Percentiles rank a stretch among this genome's conserved stretches.
Evolutionary conservation across 2,888 invertebrate genomes (phyloP).

Genomic region (Hemithea aestivaria): DNA sequence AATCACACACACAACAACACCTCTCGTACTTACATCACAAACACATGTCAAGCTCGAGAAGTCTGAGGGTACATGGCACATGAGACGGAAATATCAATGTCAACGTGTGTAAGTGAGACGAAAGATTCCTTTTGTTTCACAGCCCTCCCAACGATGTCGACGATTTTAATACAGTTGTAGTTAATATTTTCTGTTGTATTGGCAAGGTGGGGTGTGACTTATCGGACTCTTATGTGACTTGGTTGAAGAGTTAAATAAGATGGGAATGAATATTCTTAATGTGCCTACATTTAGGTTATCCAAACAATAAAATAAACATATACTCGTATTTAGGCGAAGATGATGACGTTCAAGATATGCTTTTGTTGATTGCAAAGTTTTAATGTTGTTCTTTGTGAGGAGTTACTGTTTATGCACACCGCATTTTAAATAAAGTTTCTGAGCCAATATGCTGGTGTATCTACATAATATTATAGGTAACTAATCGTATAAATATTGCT

Average conservation of each 20-base stretch:
- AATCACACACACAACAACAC: constrained; percentile 39
- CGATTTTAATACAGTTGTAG: constrained; percentile 73
- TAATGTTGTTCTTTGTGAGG: too few species aligned
- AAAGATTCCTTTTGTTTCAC: constrained; percentile 68
- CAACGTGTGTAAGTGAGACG: constrained; percentile 45
- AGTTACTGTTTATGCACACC: too few species aligned
- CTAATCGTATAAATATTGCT: too few species aligned
- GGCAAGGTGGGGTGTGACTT: constrained; percentile 23
- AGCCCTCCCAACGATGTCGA: constrained; percentile 66
- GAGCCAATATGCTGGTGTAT: too few species aligned
- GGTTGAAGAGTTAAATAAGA: neutral
- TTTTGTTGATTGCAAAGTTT: too few species aligned
- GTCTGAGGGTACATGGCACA: constrained; percentile 63
- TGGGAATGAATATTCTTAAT: too few species aligned
- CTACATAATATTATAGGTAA: too few species aligned
- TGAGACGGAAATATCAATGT: constrained; percentile 55
- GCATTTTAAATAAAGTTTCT: too few species aligned
- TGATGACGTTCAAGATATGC: too few species aligned
- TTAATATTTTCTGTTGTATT: constrained; percentile 49
- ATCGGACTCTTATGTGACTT: constrained; percentile 1
- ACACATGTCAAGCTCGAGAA: constrained; percentile 58
- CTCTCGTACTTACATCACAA: constrained; percentile 48
- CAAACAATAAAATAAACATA: too few species aligned
- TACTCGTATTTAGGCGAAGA: too few species aligned
- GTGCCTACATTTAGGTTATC: too few species aligned